A percentile compares a stretch with the other conserved stretches of the same genome.
Conservation (phyloP, 2,113 vertebrate genomes). For the Corythoichthys haematopterus region DNA sequence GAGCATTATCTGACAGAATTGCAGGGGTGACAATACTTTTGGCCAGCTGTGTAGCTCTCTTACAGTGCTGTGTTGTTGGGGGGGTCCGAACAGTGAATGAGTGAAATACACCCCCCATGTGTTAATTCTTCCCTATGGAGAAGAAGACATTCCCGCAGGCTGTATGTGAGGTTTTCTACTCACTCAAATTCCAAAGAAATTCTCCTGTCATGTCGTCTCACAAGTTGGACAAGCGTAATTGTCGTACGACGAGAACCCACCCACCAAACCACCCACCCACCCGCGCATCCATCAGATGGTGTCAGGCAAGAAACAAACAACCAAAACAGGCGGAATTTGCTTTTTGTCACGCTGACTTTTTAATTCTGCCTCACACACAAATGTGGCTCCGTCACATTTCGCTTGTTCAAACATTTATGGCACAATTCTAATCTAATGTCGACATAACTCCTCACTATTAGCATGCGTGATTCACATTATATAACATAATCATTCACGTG, state of each 20-base stretch:
- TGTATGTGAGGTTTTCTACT: constrained; percentile 29
- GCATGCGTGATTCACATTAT: constrained; percentile 42
- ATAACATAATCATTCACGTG: constrained; percentile 31
- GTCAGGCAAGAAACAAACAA: constrained; percentile 40
- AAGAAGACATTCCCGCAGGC: constrained; percentile 37
- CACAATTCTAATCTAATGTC: constrained; percentile 31
- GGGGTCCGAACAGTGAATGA: constrained; percentile 40
- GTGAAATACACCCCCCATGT: constrained; percentile 27
- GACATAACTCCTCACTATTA: constrained; percentile 23
- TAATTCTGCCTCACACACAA: constrained; percentile 54
- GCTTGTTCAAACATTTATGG: constrained; percentile 53
- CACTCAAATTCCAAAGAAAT: constrained; percentile 53
- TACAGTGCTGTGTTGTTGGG: constrained; percentile 32
- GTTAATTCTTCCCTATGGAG: constrained; percentile 54
- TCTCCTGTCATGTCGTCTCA: constrained; percentile 60
- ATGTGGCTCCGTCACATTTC: constrained; percentile 23
- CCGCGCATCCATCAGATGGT: constrained; percentile 51
- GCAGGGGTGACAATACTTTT: too few species aligned
- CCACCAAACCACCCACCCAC: constrained; percentile 38
- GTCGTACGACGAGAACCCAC: constrained; percentile 57
- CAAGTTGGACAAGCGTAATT: constrained; percentile 53
- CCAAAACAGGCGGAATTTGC: constrained; percentile 49
- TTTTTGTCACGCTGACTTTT: constrained; percentile 49
- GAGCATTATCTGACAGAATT: too few species aligned
- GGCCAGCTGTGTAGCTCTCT: too few species aligned